phyloP scores from a whole-genome alignment of 2,113 vertebrate genomes.

The Mus musculus region DNA sequence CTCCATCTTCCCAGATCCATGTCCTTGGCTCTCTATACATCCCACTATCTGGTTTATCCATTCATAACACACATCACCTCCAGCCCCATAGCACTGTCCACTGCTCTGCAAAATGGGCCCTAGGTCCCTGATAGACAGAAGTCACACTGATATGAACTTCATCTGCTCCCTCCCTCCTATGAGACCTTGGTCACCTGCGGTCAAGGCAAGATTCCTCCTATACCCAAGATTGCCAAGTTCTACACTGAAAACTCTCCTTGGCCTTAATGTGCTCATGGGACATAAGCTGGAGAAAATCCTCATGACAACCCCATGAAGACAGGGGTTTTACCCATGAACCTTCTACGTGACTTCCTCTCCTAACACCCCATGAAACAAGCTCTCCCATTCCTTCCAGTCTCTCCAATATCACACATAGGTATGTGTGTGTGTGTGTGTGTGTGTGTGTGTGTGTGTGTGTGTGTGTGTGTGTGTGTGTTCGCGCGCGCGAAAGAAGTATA shows the following conservation, averaged over 20 bases:
- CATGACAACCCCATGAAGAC: background rate
- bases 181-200: background rate
- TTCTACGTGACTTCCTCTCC: background rate
- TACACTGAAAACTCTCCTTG: background rate
- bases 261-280: background rate
- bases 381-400: background rate
- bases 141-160: background rate
- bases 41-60: background rate
- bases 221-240: background rate
- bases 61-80: background rate
- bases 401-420: background rate
- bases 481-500: background rate
- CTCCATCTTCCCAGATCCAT: background rate
- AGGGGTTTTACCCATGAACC: background rate
- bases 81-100: background rate
- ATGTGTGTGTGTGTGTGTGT: too few species aligned
- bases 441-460: too few species aligned
- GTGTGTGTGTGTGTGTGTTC: too few species aligned
- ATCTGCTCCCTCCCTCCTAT: background rate
- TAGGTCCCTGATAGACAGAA: background rate
- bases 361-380: background rate
- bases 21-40: background rate
- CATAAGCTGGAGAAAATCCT: background rate
- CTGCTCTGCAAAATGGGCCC: background rate
- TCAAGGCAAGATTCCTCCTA: background rate